These are phyloP conservation scores for Tenrec ecaudatus DNA, from an alignment of 2,113 vertebrate species.

Conservation along the genomic window DNA sequence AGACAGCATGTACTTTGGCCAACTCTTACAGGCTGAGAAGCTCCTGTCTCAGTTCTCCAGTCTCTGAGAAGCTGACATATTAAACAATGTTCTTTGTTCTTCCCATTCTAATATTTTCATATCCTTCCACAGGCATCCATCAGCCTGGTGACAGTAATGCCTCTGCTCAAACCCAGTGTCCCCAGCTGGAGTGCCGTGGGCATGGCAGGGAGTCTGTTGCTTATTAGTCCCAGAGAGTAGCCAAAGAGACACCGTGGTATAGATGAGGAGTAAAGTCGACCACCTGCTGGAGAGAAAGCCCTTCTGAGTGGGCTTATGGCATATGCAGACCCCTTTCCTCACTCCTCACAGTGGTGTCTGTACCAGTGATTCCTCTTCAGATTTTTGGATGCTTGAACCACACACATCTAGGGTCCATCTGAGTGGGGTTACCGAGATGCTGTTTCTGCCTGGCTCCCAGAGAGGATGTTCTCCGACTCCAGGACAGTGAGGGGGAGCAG, in stretches of 20 bases:
- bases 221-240: not conserved
- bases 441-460: conserved; percentile 1
- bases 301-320: not conserved
- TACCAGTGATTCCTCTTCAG: not conserved
- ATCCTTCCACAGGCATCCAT: not conserved
- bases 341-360: not conserved
- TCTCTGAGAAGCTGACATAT: not conserved
- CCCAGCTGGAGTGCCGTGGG: not conserved
- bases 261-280: not conserved
- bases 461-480: not conserved
- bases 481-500: conserved; percentile 1
- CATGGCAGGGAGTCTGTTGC: not conserved
- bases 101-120: not conserved
- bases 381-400: not conserved
- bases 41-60: not conserved
- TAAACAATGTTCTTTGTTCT: not conserved
- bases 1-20: not conserved
- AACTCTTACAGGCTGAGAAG: conserved; percentile 19
- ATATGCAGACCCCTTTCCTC: not conserved
- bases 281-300: conserved; percentile 32
- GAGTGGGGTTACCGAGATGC: not conserved
- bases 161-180: not conserved
- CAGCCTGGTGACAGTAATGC: not conserved
- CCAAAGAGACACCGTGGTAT: not conserved
- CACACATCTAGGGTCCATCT: not conserved